Evolutionary conservation across 2,797 vertebrate genomes (phyloP).

Genomic region (Peromyscus attwateri): DNA sequence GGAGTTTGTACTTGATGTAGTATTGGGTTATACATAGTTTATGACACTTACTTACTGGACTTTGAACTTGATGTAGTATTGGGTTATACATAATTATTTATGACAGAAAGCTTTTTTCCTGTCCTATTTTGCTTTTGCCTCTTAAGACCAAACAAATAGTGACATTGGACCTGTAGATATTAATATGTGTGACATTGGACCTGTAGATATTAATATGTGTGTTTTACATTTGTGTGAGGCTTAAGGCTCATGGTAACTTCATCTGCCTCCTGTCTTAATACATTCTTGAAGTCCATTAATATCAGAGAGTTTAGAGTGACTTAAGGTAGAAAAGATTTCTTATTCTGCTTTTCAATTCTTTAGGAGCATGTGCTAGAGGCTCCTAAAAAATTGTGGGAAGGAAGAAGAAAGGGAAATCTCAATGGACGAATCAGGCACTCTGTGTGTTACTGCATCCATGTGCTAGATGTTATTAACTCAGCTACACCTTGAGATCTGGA

Average conservation of each 20-base stretch:
- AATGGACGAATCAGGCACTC: neutral
- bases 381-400: neutral
- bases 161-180: slow-evolving; percentile 60
- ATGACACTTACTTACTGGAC: slow-evolving; percentile 55
- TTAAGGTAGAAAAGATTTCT: slow-evolving; percentile 21
- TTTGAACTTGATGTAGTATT: slow-evolving; percentile 58
- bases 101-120: slow-evolving; percentile 60
- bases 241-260: slow-evolving; percentile 36
- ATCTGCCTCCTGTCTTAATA: slow-evolving; percentile 52
- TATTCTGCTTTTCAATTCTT: neutral
- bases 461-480: neutral
- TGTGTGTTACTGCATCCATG: neutral
- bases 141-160: slow-evolving; percentile 66
- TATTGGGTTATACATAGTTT: slow-evolving; percentile 68
- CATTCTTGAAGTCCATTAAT: slow-evolving; percentile 64
- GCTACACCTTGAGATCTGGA: neutral
- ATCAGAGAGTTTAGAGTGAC: slow-evolving; percentile 41
- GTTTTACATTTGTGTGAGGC: slow-evolving; percentile 47
- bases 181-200: slow-evolving; percentile 56
- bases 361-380: neutral
- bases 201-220: slow-evolving; percentile 65
- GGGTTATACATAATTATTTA: slow-evolving; percentile 79
- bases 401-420: neutral
- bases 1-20: too few species aligned
- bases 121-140: slow-evolving; percentile 67